Conservation (phyloP, 2,888 invertebrate genomes). For the Tetrapedia diversipes region DNA sequence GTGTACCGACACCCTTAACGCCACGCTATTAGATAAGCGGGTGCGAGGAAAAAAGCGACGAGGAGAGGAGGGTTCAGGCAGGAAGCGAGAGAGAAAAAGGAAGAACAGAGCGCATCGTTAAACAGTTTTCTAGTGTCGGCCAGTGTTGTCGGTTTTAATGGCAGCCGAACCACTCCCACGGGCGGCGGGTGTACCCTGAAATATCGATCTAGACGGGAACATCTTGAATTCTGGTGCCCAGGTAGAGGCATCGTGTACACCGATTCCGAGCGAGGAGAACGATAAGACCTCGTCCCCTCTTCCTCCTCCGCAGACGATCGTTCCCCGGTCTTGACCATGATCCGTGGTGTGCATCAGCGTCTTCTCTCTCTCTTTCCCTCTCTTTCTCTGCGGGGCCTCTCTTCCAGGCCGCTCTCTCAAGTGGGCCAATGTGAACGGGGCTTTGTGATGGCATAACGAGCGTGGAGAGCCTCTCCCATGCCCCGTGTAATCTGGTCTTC, state of each 20-base stretch:
- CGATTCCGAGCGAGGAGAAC: constrained; percentile 54
- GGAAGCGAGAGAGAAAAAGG: background rate
- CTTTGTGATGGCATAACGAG: constrained; percentile 73
- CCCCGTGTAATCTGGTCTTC: constrained; percentile 79
- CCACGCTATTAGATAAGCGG: too few species aligned
- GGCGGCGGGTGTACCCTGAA: constrained; percentile 26
- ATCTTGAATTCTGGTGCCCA: constrained; percentile 41
- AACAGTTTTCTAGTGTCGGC: constrained; percentile 29
- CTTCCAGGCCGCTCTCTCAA: constrained; percentile 61
- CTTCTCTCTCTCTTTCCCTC: constrained; percentile 17
- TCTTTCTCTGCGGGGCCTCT: constrained; percentile 30
- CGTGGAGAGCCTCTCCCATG: constrained; percentile 74
- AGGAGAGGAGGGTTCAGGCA: background rate
- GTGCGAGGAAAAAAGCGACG: too few species aligned
- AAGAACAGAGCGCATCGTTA: background rate
- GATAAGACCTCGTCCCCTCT: constrained; percentile 47
- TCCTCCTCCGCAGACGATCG: background rate
- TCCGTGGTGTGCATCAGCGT: constrained; percentile 49
- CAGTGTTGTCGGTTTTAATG: constrained; percentile 40
- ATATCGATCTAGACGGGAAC: constrained; percentile 45
- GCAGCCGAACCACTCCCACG: constrained; percentile 35
- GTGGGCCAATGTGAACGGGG: constrained; percentile 74
- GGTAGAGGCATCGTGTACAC: constrained; percentile 44
- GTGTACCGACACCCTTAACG: too few species aligned
- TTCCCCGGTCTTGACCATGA: background rate